Evolutionary conservation across 2,113 vertebrate species (phyloP), one percentile per base, ranked within the genome.

Genomic region (Coreoperca whiteheadi): DNA sequence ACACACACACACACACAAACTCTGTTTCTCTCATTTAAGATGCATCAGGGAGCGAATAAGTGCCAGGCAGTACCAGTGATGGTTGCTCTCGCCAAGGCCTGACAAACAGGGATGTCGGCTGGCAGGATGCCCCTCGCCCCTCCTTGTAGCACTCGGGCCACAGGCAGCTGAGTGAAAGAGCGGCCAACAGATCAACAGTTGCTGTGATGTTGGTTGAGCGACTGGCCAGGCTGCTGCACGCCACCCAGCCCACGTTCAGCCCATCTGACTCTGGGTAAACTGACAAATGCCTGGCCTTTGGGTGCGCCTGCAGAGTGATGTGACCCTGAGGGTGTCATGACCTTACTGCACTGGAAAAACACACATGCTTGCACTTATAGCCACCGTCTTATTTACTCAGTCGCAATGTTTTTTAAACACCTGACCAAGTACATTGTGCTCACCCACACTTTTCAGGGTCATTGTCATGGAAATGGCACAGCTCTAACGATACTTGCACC

Each of bases 191-290:
- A 87, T 88, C 90, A 87, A 94, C 94, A 94, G 91, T 94, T 95
- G 94, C 84, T 79, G 53, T 16, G 88, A 83, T 56, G 87, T 84
- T 84, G 87, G 79, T 83, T 88, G 84, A 91, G 93, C 87, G 86
- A 91, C 87, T 88, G 92, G 79, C 61, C 84, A 34, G 89, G 79
- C 89, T 90, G 90, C 92, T 84, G 86, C 87, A 78, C 87, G 28
- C 83, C 87, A 83, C 60, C 80, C 60, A 53, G 79, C 59, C 80
- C 84, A 77, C 80, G 57, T 76, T 89, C 74, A 18, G 80, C 90
- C 87, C 92, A 92, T 86, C 91, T 87, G 92, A 93, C 92, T 86
- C 90, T 90, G 90, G 85, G 87, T 93, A 93, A 93, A 92, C 91
- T 91, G 91, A 94, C 92, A 92, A 92, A 93, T 93, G 91, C 90